Evolutionary conservation across 2,113 vertebrate genomes (phyloP).

Genomic region (Nothocercus julius): DNA sequence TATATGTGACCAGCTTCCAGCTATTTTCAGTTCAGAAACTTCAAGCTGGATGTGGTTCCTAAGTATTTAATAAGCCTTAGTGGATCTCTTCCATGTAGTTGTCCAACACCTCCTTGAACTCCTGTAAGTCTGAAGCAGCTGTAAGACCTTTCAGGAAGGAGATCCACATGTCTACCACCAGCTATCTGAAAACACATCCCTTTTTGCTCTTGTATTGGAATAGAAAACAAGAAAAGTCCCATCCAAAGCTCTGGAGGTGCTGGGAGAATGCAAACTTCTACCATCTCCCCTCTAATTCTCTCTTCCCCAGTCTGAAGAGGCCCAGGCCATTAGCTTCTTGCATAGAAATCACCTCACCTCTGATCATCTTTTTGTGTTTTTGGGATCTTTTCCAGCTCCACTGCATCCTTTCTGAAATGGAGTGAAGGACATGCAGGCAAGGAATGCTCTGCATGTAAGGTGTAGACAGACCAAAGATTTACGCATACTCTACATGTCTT

Average conservation of each 20-base stretch:
- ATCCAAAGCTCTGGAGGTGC: background rate
- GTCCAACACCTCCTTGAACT: background rate
- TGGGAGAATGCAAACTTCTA: accelerated
- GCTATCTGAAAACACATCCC: background rate
- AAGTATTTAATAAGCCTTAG: background rate
- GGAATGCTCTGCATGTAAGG: background rate
- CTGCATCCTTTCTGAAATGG: background rate
- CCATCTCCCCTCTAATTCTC: background rate
- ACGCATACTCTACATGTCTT: background rate
- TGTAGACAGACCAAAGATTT: background rate
- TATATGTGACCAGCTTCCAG: background rate
- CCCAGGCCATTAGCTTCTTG: background rate
- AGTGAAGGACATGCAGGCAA: background rate
- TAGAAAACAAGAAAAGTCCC: background rate
- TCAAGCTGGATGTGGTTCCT: background rate
- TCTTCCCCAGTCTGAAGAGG: background rate
- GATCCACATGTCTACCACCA: background rate
- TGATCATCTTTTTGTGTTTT: background rate
- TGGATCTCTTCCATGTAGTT: background rate
- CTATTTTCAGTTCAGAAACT: background rate
- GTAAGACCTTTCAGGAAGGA: background rate
- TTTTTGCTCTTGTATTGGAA: background rate
- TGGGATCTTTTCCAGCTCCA: background rate
- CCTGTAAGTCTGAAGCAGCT: background rate
- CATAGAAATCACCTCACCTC: background rate